Evolutionary conservation across 2,888 invertebrate species (phyloP).

Genomic region (Mythimna lalbum): DNA sequence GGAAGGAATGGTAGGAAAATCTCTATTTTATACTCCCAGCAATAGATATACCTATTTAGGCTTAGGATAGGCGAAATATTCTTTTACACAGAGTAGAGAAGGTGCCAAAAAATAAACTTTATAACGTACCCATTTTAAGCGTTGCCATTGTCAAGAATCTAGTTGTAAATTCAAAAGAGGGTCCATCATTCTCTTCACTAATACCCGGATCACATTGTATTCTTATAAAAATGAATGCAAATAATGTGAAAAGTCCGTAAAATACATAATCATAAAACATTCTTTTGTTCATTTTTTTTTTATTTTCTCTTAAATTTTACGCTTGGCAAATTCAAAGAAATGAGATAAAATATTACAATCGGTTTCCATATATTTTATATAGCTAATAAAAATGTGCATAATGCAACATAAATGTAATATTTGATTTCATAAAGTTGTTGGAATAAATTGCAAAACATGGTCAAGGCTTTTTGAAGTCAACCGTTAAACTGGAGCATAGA

Average conservation of each 20-base stretch:
- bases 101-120: background rate
- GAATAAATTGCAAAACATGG: background rate
- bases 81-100: background rate
- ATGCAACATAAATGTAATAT: conserved; percentile 27
- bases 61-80: background rate
- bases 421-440: conserved; percentile 19
- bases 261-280: conserved; percentile 15
- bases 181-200: background rate
- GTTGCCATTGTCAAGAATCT: rapidly evolving
- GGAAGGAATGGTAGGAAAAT: background rate
- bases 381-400: conserved; percentile 2
- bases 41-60: too few relatives aligned
- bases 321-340: background rate
- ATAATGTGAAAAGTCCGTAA: background rate
- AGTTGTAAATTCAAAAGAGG: background rate
- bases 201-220: background rate
- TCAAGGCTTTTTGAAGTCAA: background rate
- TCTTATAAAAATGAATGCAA: conserved; percentile 1
- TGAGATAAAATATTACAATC: background rate
- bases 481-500: too few relatives aligned
- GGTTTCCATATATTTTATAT: conserved; percentile 29
- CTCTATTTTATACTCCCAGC: too few relatives aligned
- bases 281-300: conserved; percentile 9
- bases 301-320: background rate
- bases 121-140: conserved; percentile 6